These are phyloP conservation scores for Thumatha senex DNA, from an alignment of 2,888 invertebrate genomes.

Conservation along the genomic window DNA sequence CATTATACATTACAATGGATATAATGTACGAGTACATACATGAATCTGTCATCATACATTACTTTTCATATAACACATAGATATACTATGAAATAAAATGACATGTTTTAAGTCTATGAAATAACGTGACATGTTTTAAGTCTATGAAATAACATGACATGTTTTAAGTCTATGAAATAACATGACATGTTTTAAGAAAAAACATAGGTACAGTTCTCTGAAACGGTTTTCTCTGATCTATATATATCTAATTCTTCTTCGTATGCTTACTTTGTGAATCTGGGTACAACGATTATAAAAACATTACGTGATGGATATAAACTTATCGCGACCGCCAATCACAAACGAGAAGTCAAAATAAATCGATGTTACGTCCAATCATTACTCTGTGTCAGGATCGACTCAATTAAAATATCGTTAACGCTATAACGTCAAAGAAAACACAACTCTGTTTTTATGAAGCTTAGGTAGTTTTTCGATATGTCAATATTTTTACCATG, in stretches of 20 bases:
- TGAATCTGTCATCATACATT: not conserved
- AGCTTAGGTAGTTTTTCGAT: slow-evolving; percentile 52
- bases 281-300: slow-evolving; percentile 70
- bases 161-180: too few species aligned
- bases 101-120: too few species aligned
- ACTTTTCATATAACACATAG: too few species aligned
- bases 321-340: slow-evolving; percentile 82
- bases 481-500: slow-evolving; percentile 55
- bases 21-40: too few species aligned
- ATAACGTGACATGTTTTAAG: too few species aligned
- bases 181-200: too few species aligned
- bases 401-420: slow-evolving; percentile 84
- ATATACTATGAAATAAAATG: too few species aligned
- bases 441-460: slow-evolving; percentile 51
- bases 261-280: slow-evolving; percentile 47
- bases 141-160: too few species aligned
- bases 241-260: too few species aligned
- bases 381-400: slow-evolving; percentile 82
- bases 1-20: too few species aligned
- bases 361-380: slow-evolving; percentile 83
- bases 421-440: slow-evolving; percentile 60
- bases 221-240: too few species aligned
- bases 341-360: slow-evolving; percentile 81
- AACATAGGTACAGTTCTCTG: too few species aligned
- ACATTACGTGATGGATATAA: slow-evolving; percentile 78